Conservation (phyloP, 1,140 invertebrate genomes). For the Catajapyx aquilonaris region DNA sequence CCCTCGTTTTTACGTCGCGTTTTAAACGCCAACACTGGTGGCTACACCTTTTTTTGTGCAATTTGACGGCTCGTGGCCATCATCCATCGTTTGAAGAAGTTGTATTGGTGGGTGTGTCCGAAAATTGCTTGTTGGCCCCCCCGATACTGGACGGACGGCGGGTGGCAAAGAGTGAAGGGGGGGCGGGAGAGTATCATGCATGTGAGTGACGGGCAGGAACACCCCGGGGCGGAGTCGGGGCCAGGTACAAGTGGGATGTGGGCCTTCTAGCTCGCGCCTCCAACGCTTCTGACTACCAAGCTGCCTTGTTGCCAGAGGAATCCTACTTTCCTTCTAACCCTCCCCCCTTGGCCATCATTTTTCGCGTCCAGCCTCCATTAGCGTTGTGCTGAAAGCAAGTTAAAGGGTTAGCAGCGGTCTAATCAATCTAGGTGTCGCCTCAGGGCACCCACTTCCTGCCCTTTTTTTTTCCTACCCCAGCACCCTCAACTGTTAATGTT, state of each 20-base stretch:
- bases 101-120: no score
- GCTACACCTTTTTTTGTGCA: no score
- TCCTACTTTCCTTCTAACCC: background rate
- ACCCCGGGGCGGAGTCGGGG: background rate
- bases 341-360: background rate
- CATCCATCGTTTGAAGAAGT: no score
- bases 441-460: background rate
- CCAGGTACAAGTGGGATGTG: background rate
- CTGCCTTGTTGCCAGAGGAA: background rate
- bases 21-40: no score
- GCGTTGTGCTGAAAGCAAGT: background rate
- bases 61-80: no score
- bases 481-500: background rate
- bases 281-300: background rate
- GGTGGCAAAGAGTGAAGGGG: background rate
- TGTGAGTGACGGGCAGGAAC: background rate
- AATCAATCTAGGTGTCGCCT: background rate
- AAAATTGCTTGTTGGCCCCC: no score
- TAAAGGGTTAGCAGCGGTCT: background rate
- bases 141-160: no score
- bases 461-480: background rate
- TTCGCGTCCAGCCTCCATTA: background rate
- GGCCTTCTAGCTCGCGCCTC: background rate
- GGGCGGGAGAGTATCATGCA: background rate
- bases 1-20: no score